Evolutionary conservation across 2,888 invertebrate species (phyloP).

Genomic region (Drosophila nigricruria): DNA sequence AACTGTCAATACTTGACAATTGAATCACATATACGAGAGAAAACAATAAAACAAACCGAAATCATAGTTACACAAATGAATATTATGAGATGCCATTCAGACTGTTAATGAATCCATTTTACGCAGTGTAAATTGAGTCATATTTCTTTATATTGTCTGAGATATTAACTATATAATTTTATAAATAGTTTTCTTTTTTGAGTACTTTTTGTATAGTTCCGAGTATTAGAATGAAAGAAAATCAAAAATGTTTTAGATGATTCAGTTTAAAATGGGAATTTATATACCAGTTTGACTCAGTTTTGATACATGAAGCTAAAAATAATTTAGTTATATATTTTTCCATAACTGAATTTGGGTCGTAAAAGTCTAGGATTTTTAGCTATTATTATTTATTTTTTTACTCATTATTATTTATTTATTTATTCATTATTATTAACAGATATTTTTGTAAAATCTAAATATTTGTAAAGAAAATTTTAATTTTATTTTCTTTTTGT

Average conservation of each 20-base stretch:
- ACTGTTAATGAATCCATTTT: not conserved
- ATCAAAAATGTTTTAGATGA: not conserved
- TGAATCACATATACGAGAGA: not conserved
- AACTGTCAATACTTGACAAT: conserved; percentile 8
- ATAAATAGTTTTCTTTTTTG: conserved; percentile 2
- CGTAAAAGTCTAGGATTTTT: not conserved
- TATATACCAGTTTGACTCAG: not conserved
- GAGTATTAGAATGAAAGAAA: not conserved
- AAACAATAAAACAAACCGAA: not conserved
- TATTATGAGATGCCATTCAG: not conserved
- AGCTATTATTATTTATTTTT: no score
- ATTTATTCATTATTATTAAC: no score
- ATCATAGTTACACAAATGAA: not conserved
- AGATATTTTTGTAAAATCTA: not conserved
- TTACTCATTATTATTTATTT: no score
- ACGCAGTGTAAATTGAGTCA: not conserved
- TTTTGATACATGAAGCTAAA: not conserved
- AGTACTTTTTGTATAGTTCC: not conserved
- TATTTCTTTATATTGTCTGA: not conserved
- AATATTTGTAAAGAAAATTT: not conserved
- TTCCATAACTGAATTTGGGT: no score
- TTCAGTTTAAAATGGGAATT: not conserved
- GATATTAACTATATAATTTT: not conserved
- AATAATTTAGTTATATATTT: not conserved
- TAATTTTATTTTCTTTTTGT: no score